Conservation (phyloP, 2,888 invertebrate species). For the Resseliella maxima region DNA sequence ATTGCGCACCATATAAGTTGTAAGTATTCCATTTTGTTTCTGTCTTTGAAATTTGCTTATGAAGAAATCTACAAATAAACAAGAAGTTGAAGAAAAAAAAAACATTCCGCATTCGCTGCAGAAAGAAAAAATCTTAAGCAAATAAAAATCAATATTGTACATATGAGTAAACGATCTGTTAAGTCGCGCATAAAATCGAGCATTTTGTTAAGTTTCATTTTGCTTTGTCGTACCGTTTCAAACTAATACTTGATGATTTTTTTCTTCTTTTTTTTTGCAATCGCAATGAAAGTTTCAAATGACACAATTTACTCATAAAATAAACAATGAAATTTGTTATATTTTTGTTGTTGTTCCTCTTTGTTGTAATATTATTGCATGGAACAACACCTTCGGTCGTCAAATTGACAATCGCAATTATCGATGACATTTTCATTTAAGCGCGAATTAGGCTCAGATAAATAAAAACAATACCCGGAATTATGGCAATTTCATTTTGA, state of each 20-base stretch:
- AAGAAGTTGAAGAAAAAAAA: no score
- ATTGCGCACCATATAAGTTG: conserved; percentile 3
- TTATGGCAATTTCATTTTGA: conserved; percentile 1
- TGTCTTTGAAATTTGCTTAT: neutral
- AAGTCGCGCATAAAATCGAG: neutral
- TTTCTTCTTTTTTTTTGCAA: neutral
- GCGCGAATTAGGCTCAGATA: neutral
- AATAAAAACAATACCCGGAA: neutral
- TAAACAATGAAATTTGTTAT: conserved; percentile 32
- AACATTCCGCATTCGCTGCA: no score
- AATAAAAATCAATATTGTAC: no score
- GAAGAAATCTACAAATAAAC: neutral
- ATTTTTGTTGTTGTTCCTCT: neutral
- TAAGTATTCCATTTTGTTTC: neutral
- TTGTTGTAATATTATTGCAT: neutral
- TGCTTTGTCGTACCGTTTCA: neutral
- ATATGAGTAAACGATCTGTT: neutral
- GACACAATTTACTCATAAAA: neutral
- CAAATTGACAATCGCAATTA: conserved; percentile 31
- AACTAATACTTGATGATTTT: neutral
- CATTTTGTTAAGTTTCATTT: neutral
- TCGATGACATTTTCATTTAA: conserved; percentile 30
- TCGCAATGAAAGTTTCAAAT: conserved; percentile 22
- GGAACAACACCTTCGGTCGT: neutral
- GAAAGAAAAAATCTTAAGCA: no score